Evolutionary conservation across 2,113 vertebrate species (phyloP), one percentile per base, ranked within the genome.

Genomic region (Speoplatyrhinus poulsoni): DNA sequence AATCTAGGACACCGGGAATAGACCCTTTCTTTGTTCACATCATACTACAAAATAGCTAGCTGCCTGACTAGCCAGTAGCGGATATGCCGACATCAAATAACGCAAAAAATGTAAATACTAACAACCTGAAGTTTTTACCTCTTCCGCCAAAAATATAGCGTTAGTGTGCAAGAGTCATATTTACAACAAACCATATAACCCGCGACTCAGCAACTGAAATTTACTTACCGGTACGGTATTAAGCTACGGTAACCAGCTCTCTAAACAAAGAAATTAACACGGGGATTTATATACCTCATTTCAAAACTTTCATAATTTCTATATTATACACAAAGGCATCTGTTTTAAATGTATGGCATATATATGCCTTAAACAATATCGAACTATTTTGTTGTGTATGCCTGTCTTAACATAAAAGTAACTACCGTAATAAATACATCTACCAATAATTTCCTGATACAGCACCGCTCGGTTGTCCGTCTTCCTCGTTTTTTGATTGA

Each of bases 401-500:
- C 53, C 19, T 16, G 17, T 73, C 46, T 65, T 61, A 57, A 47
- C 6, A 47, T 54, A 17, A 46, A 79, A 58, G 33, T 52, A 62
- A 70, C 16, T 33, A 26, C 26, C 26, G 2, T 26, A 70, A 72
- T 73, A 67, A 85, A 74, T 77, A 8, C 49, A 68, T 60, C 55
- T 85, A 84, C 85, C 87, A 63, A 61, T 62, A 77, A 81, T 89
- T 92, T 91, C 90, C 91, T 91, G 90, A 87, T 89, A 89, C 81
- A 75, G 90, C 88, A 77, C 88, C 84, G 87, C 90, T 83, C 81
- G 75, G 67, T 75, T 85, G 83, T 88, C 82, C 88, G 89, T 91
- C 92, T 91, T 85, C 78, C 85, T 81, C 85, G 72, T 71, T 82
- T 82, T 93, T 94, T 93, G 85, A 95, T 95, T 94, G 93, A 95